Conservation (phyloP, 2,113 vertebrate genomes). For the Capreolus pygargus region DNA sequence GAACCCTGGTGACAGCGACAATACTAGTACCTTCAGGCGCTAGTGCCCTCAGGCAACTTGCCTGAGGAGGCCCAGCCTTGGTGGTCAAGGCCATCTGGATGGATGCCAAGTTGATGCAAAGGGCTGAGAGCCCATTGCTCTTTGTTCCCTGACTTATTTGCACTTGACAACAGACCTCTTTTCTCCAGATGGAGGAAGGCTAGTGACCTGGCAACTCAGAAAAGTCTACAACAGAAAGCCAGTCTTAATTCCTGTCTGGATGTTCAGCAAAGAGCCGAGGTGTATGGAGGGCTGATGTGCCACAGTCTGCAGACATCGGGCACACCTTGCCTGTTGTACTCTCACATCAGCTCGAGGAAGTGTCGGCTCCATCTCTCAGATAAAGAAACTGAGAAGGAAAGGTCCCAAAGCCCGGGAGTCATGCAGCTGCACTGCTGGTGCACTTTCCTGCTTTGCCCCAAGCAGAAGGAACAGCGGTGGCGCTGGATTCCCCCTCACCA, state of each 20-base stretch:
- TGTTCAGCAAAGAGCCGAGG: not conserved
- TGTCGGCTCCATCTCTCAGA: not conserved
- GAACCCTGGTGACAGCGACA: not conserved
- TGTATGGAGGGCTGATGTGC: fast-evolving
- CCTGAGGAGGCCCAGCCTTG: not conserved
- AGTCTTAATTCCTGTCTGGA: not conserved
- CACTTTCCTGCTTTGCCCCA: not conserved
- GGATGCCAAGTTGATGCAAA: not conserved
- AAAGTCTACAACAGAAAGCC: not conserved
- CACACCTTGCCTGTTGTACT: fast-evolving
- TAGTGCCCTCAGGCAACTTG: not conserved
- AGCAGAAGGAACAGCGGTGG: not conserved
- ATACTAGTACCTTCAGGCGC: too few relatives aligned
- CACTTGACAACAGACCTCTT: not conserved
- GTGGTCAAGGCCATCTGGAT: not conserved
- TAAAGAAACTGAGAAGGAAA: not conserved
- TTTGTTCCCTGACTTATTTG: not conserved
- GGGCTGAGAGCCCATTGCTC: fast-evolving
- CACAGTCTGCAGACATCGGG: fast-evolving
- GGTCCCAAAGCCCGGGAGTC: fast-evolving
- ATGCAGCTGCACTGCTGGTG: too few relatives aligned
- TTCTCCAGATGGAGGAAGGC: not conserved
- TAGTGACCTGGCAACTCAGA: not conserved
- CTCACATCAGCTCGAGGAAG: not conserved
- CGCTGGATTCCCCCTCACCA: not conserved